A percentile compares a stretch with the other conserved stretches of the same genome.
These are phyloP conservation scores for Spisula subtruncata DNA, from an alignment of 2,888 invertebrate species.

Conservation along the genomic window DNA sequence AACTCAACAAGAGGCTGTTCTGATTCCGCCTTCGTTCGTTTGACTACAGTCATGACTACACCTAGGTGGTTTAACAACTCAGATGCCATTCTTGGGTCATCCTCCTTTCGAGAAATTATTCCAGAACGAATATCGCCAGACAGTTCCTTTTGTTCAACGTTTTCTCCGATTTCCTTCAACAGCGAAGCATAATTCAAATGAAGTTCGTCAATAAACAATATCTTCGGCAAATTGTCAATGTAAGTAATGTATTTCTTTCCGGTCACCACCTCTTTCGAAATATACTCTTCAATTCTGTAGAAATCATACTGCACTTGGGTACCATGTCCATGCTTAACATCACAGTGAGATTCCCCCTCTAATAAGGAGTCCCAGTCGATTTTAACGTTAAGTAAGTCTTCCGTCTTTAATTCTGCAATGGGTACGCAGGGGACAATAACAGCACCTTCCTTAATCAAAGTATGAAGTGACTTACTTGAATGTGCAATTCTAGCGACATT, in stretches of 20 bases:
- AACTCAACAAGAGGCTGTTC: slow-evolving; percentile 68
- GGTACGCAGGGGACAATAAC: slow-evolving; percentile 47
- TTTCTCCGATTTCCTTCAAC: slow-evolving; percentile 49
- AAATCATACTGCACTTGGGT: slow-evolving; percentile 66
- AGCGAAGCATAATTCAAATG: slow-evolving; percentile 68
- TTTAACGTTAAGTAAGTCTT: slow-evolving; percentile 21
- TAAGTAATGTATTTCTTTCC: slow-evolving; percentile 29
- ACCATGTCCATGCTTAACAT: slow-evolving; percentile 63
- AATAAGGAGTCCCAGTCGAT: slow-evolving; percentile 55
- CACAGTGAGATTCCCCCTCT: slow-evolving; percentile 64
- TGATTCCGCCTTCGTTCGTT: slow-evolving; percentile 67
- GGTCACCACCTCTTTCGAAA: slow-evolving; percentile 58
- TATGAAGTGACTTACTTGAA: slow-evolving; percentile 43
- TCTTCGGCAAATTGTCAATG: slow-evolving; percentile 52
- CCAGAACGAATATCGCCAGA: slow-evolving; percentile 57
- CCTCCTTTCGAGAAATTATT: slow-evolving; percentile 57
- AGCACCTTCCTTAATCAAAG: slow-evolving; percentile 30
- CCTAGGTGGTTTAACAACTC: slow-evolving; percentile 70
- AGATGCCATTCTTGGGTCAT: slow-evolving; percentile 53
- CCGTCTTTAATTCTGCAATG: slow-evolving; percentile 57
- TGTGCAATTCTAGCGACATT: slow-evolving; percentile 35
- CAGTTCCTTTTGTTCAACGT: slow-evolving; percentile 61
- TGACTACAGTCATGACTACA: slow-evolving; percentile 69
- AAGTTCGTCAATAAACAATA: slow-evolving; percentile 72
- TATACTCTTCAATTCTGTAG: slow-evolving; percentile 64